Conservation (phyloP, 2,888 invertebrate species). For the Saturnia japonica region DNA sequence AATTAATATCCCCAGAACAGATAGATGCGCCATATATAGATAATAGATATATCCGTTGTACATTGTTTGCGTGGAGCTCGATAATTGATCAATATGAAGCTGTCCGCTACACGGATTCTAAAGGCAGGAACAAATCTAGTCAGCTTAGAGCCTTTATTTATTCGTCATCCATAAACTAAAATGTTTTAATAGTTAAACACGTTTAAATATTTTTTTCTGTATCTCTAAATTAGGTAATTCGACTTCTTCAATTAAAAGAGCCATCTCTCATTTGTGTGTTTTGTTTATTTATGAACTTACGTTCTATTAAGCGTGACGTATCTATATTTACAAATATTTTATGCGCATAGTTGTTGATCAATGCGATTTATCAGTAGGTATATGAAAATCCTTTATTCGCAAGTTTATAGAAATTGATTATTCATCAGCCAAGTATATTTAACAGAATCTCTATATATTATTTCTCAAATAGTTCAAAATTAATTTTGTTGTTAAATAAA, state of each 20-base stretch:
- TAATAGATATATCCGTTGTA: slow-evolving; percentile 17
- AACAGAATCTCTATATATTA: no score
- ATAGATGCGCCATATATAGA: slow-evolving; percentile 15
- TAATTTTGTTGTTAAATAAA: no score
- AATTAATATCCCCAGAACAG: slow-evolving; percentile 27
- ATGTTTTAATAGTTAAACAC: no score
- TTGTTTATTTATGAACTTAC: neutral
- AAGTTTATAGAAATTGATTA: no score
- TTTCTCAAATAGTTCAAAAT: no score
- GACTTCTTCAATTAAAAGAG: neutral
- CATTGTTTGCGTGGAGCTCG: slow-evolving; percentile 15
- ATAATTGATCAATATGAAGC: slow-evolving; percentile 36
- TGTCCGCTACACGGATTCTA: slow-evolving; percentile 18
- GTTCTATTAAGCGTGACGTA: neutral
- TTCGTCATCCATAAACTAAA: neutral
- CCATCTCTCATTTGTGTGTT: neutral
- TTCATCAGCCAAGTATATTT: no score
- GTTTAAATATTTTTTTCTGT: no score
- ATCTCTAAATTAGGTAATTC: neutral
- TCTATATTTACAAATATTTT: neutral
- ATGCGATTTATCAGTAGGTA: neutral
- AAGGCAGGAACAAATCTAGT: neutral
- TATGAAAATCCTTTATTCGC: neutral
- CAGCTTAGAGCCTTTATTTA: neutral
- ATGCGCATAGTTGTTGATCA: neutral